Percentiles rank a stretch among this genome's conserved stretches.
Evolutionary conservation across 2,888 invertebrate genomes (phyloP).

Genomic region (Heterodera filipjevi): DNA sequence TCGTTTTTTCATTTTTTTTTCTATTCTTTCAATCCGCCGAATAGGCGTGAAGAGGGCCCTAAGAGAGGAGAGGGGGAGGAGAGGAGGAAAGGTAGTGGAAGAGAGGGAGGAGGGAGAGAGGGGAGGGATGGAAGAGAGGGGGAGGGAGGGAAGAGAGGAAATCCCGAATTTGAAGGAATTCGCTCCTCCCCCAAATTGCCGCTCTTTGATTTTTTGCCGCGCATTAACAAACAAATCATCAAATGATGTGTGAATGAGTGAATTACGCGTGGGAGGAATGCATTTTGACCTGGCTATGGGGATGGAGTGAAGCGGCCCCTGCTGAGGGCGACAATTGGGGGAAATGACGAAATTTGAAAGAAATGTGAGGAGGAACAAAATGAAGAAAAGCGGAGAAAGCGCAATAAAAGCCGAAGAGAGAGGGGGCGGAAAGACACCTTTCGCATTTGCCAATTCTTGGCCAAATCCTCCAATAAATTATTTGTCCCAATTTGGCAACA

Average conservation of each 20-base stretch:
- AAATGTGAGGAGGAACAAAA: not conserved
- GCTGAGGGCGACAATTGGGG: too few species aligned
- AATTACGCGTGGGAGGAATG: not conserved
- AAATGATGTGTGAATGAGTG: not conserved
- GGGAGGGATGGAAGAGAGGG: not conserved
- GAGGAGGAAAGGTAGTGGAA: not conserved
- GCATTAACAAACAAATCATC: not conserved
- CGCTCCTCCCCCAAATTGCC: not conserved
- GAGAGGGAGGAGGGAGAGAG: too few species aligned
- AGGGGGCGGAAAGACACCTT: not conserved
- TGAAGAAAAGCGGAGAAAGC: not conserved
- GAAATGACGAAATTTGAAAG: not conserved
- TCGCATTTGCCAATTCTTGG: not conserved
- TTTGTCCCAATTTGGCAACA: not conserved
- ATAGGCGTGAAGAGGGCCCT: not conserved
- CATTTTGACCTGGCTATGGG: not conserved
- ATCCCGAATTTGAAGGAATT: not conserved
- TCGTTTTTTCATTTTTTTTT: not conserved
- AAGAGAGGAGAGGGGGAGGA: not conserved
- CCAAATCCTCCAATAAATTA: not conserved
- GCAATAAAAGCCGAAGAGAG: not conserved
- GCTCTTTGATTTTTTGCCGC: not conserved
- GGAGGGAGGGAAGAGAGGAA: not conserved
- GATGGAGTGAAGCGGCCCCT: not conserved
- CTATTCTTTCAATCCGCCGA: not conserved